Evolutionary conservation across 2,113 vertebrate species (phyloP), one percentile per base, ranked within the genome.

Genomic region (Leuciscus idus): DNA sequence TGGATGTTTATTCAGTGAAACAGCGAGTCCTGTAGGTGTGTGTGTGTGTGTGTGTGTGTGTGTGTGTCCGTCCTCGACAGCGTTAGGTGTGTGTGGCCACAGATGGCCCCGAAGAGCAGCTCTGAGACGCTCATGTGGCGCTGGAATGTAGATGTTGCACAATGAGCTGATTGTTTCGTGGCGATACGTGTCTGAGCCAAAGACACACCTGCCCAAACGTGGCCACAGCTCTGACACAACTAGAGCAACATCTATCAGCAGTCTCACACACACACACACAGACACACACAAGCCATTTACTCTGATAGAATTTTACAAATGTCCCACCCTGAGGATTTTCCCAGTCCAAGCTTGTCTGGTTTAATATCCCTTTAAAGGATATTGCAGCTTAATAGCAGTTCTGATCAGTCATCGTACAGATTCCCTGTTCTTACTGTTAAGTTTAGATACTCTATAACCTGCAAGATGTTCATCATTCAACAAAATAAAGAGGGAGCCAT

Each of bases 181-280:
- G 93, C 89, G 92, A 50, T 92, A 93, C 95, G 93, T 91, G 91
- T 92, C 92, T 86, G 90, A 95, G 93, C 94, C 90, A 89, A 91
- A 95, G 66, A 90, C 94, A 95, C 95, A 96, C 95, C 96, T 97
- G 96, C 95, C 96, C 93, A 94, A 94, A 92, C 93, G 93, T 92
- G 93, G 93, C 94, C 95, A 94, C 94, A 95, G 95, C 94, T 90
- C 93, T 92, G 92, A 93, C 93, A 93, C 93, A 95, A 93, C 93
- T 93, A 91, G 90, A 93, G 89, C 57, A 91, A 92, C 93, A 94
- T 95, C 95, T 95, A 91, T 96, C 95, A 96, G 92, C 91, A 89
- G 91, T 91, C 91, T 89, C 91, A 79, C 92, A 92, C 91, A 30
- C 92, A 70, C n/a, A 89, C 46, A 48, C 46, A 48, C 36, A 6